Base-by-base conservation (phyloP, 2,888 invertebrate genomes). In the Papilio demoleus region DNA sequence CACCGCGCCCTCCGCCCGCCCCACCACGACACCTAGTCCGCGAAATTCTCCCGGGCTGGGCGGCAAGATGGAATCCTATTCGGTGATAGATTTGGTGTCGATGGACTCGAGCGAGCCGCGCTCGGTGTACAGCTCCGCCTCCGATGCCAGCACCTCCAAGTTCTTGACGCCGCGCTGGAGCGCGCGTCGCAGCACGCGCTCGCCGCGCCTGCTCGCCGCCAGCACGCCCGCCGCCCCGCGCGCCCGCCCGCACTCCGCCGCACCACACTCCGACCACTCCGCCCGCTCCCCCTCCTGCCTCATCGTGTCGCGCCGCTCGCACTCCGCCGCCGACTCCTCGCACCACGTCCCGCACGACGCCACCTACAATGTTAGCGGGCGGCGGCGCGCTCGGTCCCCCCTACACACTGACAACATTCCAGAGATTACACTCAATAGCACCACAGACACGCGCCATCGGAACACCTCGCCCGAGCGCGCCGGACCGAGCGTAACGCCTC, bases 71-170 rank as follows among this genome's bases (percentile, higher is more conserved):
- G 88, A 90, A 61, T 79, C 87, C 0, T 90, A 89, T 71, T 90
- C 92, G 0, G 84, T 90, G 2, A 90, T 91, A 0, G 91, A 92
- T 70, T 73, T 91, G 6, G 86, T 91, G 0, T 89, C 90, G 0
- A 63, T 81, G 0, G 86, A 87, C 60, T 83, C 86, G 0, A 77
- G 77, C n/a, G 81, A 82, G 3, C 81, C 88, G 1, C 71, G 70
- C 0, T 87, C 90, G 0, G 74, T 83, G 34, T 90, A 91, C 64
- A 75, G 80, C 27, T 88, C 89, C 0, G 81, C 79, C 0, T 81
- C 73, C 0, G 74, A 71, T 19, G 74, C 71, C 14, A 77, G 79
- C 4, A 66, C 72, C 0, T 63, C 71, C 0, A 58, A 76, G 0
- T 87, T 81, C 62, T 83, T 77, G 0, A 86, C 88, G 0, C 86